Evolutionary conservation across 1,140 invertebrate species (phyloP).

Genomic region (Polyergus mexicanus): DNA sequence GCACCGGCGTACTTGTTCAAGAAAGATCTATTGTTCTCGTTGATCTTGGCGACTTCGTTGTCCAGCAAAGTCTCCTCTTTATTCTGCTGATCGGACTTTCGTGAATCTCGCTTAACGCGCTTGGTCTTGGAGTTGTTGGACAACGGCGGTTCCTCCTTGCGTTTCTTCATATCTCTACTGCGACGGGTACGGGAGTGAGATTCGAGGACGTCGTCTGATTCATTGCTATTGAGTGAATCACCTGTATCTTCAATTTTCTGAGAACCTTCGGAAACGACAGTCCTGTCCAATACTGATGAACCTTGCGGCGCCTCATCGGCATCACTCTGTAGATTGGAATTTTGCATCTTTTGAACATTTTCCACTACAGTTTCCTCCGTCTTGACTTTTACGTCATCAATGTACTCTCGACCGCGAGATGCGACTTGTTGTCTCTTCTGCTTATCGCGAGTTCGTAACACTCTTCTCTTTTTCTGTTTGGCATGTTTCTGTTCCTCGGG

Average conservation of each 20-base stretch:
- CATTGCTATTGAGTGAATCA: constrained; percentile 31
- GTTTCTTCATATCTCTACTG: constrained; percentile 80
- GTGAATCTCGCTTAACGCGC: constrained; percentile 78
- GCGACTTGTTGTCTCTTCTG: constrained; percentile 68
- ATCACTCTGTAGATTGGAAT: background rate
- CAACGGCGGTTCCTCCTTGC: constrained; percentile 76
- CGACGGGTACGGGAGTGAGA: constrained; percentile 77
- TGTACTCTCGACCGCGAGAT: constrained; percentile 35
- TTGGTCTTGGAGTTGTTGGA: constrained; percentile 72
- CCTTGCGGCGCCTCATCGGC: constrained; percentile 19
- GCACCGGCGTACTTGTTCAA: constrained; percentile 68
- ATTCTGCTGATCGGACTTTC: constrained; percentile 82
- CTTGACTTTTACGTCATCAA: constrained; percentile 44
- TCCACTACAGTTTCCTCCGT: constrained; percentile 13
- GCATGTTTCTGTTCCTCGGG: constrained; percentile 65
- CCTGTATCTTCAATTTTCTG: constrained; percentile 49
- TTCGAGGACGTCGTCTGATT: constrained; percentile 70
- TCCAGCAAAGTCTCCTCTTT: constrained; percentile 85
- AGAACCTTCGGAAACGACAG: background rate
- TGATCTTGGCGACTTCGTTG: constrained; percentile 84
- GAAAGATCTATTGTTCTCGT: constrained; percentile 80
- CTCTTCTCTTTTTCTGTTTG: constrained; percentile 78
- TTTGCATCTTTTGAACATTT: constrained; percentile 1
- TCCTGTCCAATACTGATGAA: constrained; percentile 18
- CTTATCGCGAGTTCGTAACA: constrained; percentile 80